Base-by-base conservation (phyloP, 2,888 invertebrate genomes). In the Rhamphomyia laevipes region DNA sequence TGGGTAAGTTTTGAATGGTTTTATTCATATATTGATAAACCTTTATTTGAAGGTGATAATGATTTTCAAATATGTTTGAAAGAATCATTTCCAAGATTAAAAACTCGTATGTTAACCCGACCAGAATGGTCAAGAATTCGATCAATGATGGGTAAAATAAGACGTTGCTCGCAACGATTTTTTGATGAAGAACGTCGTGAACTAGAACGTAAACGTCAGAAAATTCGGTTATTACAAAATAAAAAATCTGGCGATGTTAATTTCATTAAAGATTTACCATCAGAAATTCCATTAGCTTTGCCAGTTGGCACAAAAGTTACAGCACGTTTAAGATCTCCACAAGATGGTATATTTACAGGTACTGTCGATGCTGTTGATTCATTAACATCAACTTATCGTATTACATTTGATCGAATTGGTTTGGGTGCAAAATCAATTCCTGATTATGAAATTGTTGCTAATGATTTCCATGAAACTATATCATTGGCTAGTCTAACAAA, bases 1-100 rank as follows among this genome's bases (percentile, higher is more conserved):
- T 97, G 96, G 94, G 96, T 97, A 10, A 96, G 94, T 69, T 97
- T 93, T 71, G 99, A 99, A 70, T 99, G 95, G 85, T 99, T 99
- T 72, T 99, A 99, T 71, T 96, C 97, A 58, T 96, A 95, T 63
- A 86, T 99, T 59, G 99, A 99, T 66, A 86, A 86, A 64, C 86
- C 91, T 33, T 73, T 99, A 35, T 97, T 99, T 72, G 83, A 88
- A 57, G 93, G 91, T 35, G 94, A 94, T 64, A 96, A 96, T 73
- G 97, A 99, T 73, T 97, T 97, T 65, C 86, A 85, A 71, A 84
- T 89, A 55, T 95, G 95, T 65, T 73, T 99, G 37, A 83, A 83
- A 63, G 96, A 97, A 70, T 84, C 90, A 9, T 96, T 96, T 73
- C 96, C 99, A 0, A 86, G 89, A 61, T 71, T 99, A 51, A 86